phyloP scores from a whole-genome alignment of 1,140 invertebrate species.

The Holcopasites calliopsidis region DNA sequence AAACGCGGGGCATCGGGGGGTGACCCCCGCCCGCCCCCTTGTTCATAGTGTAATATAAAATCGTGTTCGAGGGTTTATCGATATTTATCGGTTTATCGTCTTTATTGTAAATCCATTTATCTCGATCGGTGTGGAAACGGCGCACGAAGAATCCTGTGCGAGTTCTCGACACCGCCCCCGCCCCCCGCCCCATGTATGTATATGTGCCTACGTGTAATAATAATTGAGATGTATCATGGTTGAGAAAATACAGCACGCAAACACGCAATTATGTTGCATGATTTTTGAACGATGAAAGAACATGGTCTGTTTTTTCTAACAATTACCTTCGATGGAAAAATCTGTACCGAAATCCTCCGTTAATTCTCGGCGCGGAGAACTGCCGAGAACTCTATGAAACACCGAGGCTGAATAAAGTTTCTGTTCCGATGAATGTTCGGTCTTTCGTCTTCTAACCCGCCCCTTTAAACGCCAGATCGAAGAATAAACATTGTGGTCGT shows the following conservation, averaged over 20 bases:
- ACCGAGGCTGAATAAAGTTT: conserved; percentile 63
- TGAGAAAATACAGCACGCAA: background rate
- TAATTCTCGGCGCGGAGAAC: conserved; percentile 18
- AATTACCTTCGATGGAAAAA: conserved; percentile 36
- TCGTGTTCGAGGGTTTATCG: conserved; percentile 34
- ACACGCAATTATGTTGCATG: background rate
- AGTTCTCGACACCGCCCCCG: no score
- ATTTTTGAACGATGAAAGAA: background rate
- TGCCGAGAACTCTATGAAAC: conserved; percentile 44
- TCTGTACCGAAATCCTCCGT: conserved; percentile 44
- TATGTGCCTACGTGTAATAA: conserved; percentile 54
- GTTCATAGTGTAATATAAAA: conserved; percentile 76
- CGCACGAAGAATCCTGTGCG: conserved; percentile 48
- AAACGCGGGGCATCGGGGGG: conserved; percentile 63
- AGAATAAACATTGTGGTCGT: no score
- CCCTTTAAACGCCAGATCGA: no score
- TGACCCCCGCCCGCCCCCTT: no score
- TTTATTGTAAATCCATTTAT: conserved; percentile 46
- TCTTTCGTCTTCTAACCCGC: background rate
- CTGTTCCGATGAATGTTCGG: conserved; percentile 50
- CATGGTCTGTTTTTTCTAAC: conserved; percentile 48
- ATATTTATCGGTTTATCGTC: conserved; percentile 50
- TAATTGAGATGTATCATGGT: conserved; percentile 33
- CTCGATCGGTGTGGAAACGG: conserved; percentile 31
- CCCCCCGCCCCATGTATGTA: conserved; percentile 45